Percentiles rank a stretch among this genome's conserved stretches.
These are phyloP conservation scores for Aurelia coerulea DNA, from an alignment of 30 jellyfish, hydroid and myxozoan species.

Conservation along the genomic window DNA sequence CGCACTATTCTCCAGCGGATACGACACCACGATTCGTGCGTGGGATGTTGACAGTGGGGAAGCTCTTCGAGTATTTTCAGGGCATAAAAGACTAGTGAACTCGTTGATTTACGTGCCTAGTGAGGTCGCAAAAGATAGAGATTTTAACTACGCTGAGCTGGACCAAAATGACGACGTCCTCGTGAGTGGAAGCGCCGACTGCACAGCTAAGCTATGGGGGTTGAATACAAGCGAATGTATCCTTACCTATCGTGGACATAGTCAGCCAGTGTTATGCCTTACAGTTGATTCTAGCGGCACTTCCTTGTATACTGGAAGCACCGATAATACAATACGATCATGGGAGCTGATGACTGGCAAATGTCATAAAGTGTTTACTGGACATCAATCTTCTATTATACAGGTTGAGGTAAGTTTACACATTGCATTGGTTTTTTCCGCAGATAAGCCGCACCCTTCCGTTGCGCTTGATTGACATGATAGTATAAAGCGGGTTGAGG, in stretches of 20 bases:
- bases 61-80: slow-evolving; percentile 76
- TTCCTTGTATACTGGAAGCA: slow-evolving; percentile 89
- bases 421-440: background rate
- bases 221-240: slow-evolving; percentile 81
- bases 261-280: slow-evolving; percentile 83
- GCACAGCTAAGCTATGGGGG: slow-evolving; percentile 95
- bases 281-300: slow-evolving; percentile 91
- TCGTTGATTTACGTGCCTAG: slow-evolving; percentile 92
- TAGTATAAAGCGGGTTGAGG: slow-evolving; percentile 58
- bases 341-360: slow-evolving; percentile 94
- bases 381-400: slow-evolving; percentile 87
- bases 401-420: slow-evolving; percentile 79
- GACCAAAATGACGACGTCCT: slow-evolving; percentile 83
- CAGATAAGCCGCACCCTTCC: background rate
- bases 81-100: slow-evolving; percentile 86
- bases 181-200: slow-evolving; percentile 91
- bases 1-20: slow-evolving; percentile 86
- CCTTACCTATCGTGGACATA: slow-evolving; percentile 88
- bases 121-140: slow-evolving; percentile 71
- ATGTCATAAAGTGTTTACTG: slow-evolving; percentile 61
- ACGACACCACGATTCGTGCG: slow-evolving; percentile 86
- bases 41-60: slow-evolving; percentile 96
- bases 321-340: slow-evolving; percentile 80
- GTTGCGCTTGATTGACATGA: too few relatives aligned
- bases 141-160: slow-evolving; percentile 80